Evolutionary conservation across 1,140 invertebrate genomes (phyloP), one percentile per base, ranked within the genome.

Genomic region (Drosophila lacertosa): DNA sequence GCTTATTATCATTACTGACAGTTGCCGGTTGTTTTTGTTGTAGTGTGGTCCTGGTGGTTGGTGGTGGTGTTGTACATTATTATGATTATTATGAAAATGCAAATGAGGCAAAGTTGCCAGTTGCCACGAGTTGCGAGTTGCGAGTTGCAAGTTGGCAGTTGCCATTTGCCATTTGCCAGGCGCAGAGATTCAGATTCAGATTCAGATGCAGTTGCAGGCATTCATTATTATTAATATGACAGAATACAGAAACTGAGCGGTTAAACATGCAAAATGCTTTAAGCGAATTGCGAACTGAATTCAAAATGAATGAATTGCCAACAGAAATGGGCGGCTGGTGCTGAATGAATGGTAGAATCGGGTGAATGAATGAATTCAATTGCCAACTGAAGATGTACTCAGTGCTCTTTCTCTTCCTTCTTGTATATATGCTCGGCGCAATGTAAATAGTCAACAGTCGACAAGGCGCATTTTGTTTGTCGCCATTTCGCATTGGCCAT

Each of bases 1-100:
- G 64, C 78, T 74, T 65, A 80, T 84, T 79, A 73, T 74, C 57
- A 77, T 83, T 57, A 44, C 72, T 64, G 74, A 63, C 42, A 54
- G 63, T 53, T 67, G 72, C 62, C 26, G 39, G 26, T 50, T 4
- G 26, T 48, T 62, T 7, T 18, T 48, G 20, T 26, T 37, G 22
- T 15, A 22, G 13, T 18, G n/a, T 47, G 10, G 37, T 16, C 32
- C 40, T 44, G 6, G 37, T 70, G 50, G 24, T 45, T 39, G 26
- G 35, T 39, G 45, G 10, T 53, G 24, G 35, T 74, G 79, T 78
- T 54, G 57, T 54, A 66, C 71, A 78, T 82, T 74, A 82, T 74
- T 69, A 70, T 88, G 79, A 83, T 88, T 80, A 84, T 89, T 80
- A 89, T 89, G 83, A 84, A 84, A 89, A 89, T 89, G 84, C 83